Base-by-base conservation (phyloP, 2,888 invertebrate genomes). In the Acronicta aceris region DNA sequence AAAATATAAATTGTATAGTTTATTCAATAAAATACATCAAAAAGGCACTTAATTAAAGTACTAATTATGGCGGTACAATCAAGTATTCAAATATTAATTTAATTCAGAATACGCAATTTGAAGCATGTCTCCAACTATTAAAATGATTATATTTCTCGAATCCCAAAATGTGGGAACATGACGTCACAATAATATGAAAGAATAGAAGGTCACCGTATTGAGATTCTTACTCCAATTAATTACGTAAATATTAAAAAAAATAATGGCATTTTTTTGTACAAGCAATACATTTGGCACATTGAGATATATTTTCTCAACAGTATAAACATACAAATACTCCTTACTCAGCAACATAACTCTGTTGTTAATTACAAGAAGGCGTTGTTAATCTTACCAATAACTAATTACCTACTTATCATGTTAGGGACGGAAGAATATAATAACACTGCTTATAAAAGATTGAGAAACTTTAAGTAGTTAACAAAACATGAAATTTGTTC, bases 191-290 rank as follows among this genome's bases (percentile, higher is more conserved):
- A 73, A 61, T 64, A 68, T 59, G 63, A 63, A 60, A 50, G 38
- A 69, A 63, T 62, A 66, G 56, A 61, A 65, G 45, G 7, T 59
- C 40, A 17, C 27, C 38, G 36, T 33, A 72, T 53, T 61, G 70
- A 69, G 43, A 56, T 66, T 58, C 58, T 27, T 55, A 63, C 55
- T 63, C 52, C 75, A 12, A 33, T 33, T 50, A 58, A 56, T 27
- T 21, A 69, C 38, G 54, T 71, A 53, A 59, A 75, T 54, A 65
- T 59, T 71, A 77, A 72, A 74, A n/a, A n/a, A 77, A 69, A 71
- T 77, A 84, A 89, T 88, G 89, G 89, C 90, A 88, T 81, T 77
- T 85, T n/a, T 87, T 91, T 90, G 85, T 90, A 90, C 88, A 88
- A 88, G 84, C 86, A 84, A 84, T 73, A 65, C 77, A 79, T 90